Conservation (phyloP, 2,888 invertebrate species). For the Palloptera scutellata region DNA sequence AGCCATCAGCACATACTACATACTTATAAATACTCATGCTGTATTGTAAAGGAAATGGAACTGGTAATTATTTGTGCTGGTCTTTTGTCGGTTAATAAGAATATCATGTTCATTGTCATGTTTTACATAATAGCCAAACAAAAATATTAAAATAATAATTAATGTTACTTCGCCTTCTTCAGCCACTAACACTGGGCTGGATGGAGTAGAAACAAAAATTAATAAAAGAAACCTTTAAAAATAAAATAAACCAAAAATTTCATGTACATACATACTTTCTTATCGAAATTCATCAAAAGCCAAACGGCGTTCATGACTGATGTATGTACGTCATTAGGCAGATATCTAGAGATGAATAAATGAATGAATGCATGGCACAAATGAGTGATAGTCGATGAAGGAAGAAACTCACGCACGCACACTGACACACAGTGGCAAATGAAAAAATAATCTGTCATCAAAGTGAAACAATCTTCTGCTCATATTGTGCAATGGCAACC, state of each 20-base stretch:
- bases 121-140: conserved; percentile 45
- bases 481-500: neutral
- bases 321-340: conserved; percentile 16
- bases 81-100: conserved; percentile 34
- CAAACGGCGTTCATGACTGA: conserved; percentile 16
- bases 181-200: neutral
- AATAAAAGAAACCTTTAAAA: neutral
- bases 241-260: conserved; percentile 13
- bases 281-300: conserved; percentile 29
- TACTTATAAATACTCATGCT: neutral
- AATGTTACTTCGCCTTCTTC: conserved; percentile 36
- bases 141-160: conserved; percentile 53
- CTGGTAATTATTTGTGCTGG: conserved; percentile 13
- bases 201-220: neutral
- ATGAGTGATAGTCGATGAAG: neutral
- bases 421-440: conserved; percentile 45
- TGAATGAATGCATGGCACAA: neutral
- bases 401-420: conserved; percentile 29
- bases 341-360: neutral
- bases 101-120: conserved; percentile 47
- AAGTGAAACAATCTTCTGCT: conserved; percentile 43
- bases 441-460: conserved; percentile 62
- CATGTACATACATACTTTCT: conserved; percentile 16
- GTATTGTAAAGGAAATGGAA: conserved; percentile 5
- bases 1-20: neutral